phyloP scores from a whole-genome alignment of 2,888 invertebrate species.

The Pogonocherus hispidulus region DNA sequence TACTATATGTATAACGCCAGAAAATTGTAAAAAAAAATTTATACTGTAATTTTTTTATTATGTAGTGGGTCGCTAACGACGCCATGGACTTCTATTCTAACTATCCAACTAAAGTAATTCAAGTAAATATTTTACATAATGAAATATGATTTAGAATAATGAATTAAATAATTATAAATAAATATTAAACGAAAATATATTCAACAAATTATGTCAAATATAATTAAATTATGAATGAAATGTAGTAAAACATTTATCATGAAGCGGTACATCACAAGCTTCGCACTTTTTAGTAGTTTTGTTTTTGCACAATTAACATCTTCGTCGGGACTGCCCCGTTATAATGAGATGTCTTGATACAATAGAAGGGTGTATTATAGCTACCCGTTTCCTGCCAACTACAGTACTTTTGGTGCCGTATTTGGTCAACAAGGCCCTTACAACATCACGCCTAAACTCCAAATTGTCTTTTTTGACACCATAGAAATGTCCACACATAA shows the following conservation, averaged over 20 bases:
- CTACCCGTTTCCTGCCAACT: constrained; percentile 6
- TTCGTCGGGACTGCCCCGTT: constrained; percentile 16
- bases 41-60: not conserved
- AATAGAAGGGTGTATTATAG: constrained; percentile 7
- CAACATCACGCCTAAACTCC: constrained; percentile 14
- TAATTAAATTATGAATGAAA: not conserved
- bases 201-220: not conserved
- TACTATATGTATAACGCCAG: not conserved
- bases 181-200: not conserved
- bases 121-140: not conserved
- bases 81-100: not conserved
- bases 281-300: constrained; percentile 37
- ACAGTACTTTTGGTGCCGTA: constrained; percentile 16
- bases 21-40: not conserved
- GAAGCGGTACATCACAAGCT: no score
- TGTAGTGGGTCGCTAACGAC: not conserved
- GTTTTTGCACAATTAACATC: constrained; percentile 33
- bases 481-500: constrained; percentile 9
- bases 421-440: constrained; percentile 1
- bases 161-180: not conserved
- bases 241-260: constrained; percentile 12
- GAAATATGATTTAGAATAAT: not conserved
- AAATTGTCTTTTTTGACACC: constrained; percentile 22
- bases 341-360: constrained; percentile 14
- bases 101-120: not conserved